Percentiles rank a stretch among this genome's conserved stretches.
Conservation (phyloP, 2,113 vertebrate genomes). For the Hirundichthys speculiger region DNA sequence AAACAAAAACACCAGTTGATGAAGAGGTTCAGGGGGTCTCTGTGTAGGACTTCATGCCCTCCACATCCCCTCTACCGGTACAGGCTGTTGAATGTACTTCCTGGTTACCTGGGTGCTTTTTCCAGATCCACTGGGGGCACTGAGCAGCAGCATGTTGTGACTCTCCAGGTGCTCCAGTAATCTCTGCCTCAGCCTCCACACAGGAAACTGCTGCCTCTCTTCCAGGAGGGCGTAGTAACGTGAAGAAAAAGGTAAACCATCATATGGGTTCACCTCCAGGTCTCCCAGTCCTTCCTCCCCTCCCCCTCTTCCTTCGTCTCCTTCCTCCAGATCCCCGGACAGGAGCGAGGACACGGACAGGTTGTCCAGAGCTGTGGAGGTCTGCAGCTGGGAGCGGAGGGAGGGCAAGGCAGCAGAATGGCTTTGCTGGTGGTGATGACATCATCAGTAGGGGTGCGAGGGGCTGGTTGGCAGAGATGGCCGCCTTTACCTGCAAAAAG, state of each 20-base stretch:
- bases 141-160: constrained; percentile 87
- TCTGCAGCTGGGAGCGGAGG: not conserved
- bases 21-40: too few species aligned
- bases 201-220: constrained; percentile 82
- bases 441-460: constrained; percentile 35
- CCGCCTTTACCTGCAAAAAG: constrained; percentile 60
- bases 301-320: constrained; percentile 37
- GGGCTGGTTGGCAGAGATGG: constrained; percentile 12
- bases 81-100: not conserved
- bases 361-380: constrained; percentile 62
- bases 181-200: constrained; percentile 85
- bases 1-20: too few species aligned
- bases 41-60: too few species aligned
- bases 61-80: too few species aligned
- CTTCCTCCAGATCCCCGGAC: constrained; percentile 74
- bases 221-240: constrained; percentile 90
- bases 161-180: constrained; percentile 89
- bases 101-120: constrained; percentile 92
- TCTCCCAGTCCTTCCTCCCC: constrained; percentile 73
- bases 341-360: constrained; percentile 80
- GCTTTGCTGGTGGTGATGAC: constrained; percentile 56
- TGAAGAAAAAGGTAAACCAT: constrained; percentile 93
- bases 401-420: not conserved
- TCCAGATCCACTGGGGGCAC: constrained; percentile 84
- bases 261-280: constrained; percentile 94